Conservation (phyloP, 1,140 invertebrate genomes). For the Trichonephila clavata region DNA sequence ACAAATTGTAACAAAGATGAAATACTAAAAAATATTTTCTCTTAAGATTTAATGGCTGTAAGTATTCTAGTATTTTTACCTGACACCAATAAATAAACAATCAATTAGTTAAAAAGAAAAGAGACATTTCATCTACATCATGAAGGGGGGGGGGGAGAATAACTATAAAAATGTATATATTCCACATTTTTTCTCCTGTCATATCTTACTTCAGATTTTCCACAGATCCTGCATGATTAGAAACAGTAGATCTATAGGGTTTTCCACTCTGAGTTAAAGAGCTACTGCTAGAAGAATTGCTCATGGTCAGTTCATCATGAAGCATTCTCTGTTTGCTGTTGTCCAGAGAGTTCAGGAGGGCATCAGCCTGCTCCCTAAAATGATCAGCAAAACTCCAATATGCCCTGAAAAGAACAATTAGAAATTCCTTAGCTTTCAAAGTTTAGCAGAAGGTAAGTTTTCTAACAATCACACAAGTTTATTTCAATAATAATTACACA, state of each 20-base stretch:
- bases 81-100: too few species aligned
- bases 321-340: slow-evolving; percentile 91
- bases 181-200: not conserved
- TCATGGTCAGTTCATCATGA: slow-evolving; percentile 84
- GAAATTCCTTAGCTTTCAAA: not conserved
- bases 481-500: too few species aligned
- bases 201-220: slow-evolving; percentile 78
- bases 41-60: too few species aligned
- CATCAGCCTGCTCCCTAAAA: slow-evolving; percentile 94
- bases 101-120: not conserved
- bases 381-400: slow-evolving; percentile 94
- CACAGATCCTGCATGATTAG: slow-evolving; percentile 78
- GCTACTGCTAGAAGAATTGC: slow-evolving; percentile 82
- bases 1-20: too few species aligned
- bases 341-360: slow-evolving; percentile 91
- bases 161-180: not conserved
- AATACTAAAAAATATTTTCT: too few species aligned
- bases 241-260: slow-evolving; percentile 56
- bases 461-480: too few species aligned
- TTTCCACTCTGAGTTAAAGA: slow-evolving; percentile 78
- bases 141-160: not conserved
- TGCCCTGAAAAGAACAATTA: slow-evolving; percentile 85
- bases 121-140: not conserved
- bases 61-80: too few species aligned
- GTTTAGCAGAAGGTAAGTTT: too few species aligned